phyloP scores from a whole-genome alignment of 1,140 invertebrate species.

The Laupala kohalensis region DNA sequence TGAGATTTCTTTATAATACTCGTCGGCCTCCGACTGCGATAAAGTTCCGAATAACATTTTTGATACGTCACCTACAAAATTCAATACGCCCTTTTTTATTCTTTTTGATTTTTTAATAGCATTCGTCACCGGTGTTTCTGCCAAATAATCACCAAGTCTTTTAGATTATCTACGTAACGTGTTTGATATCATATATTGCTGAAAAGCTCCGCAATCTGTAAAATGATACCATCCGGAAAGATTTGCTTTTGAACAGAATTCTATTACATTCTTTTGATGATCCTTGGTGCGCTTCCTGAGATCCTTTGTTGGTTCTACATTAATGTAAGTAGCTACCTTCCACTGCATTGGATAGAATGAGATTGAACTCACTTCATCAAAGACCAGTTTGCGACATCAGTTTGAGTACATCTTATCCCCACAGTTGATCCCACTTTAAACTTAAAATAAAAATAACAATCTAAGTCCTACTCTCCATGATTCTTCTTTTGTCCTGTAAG shows the following conservation, averaged over 20 bases:
- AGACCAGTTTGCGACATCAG: neutral
- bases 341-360: neutral
- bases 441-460: neutral
- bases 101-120: too few relatives aligned
- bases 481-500: neutral
- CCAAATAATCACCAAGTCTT: neutral
- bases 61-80: too few relatives aligned
- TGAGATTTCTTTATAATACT: too few relatives aligned
- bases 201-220: neutral
- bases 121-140: neutral
- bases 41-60: too few relatives aligned
- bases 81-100: too few relatives aligned
- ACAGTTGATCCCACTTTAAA: neutral
- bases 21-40: too few relatives aligned
- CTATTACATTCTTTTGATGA: neutral
- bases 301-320: neutral
- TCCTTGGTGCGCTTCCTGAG: neutral
- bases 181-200: constrained; percentile 1
- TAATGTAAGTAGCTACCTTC: too few relatives aligned
- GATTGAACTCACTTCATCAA: neutral
- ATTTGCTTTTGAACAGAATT: neutral
- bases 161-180: neutral
- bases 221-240: neutral
- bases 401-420: neutral
- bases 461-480: neutral